These are phyloP conservation scores for Pristionchus mayeri DNA, from an alignment of 2,888 invertebrate species.

Conservation along the genomic window DNA sequence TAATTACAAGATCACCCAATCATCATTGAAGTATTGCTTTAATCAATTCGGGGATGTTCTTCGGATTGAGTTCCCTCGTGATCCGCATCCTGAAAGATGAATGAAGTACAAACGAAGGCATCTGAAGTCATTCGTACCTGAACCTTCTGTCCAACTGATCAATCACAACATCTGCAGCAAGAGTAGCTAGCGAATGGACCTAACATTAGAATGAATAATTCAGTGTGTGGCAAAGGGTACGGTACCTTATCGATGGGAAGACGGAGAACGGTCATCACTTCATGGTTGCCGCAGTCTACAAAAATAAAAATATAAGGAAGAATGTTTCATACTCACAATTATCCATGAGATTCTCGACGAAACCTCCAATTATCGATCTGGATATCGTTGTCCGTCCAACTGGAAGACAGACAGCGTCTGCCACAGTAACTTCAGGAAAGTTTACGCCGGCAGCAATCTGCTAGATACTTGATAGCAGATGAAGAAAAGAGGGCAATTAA, in stretches of 20 bases:
- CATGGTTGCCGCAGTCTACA: neutral
- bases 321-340: neutral
- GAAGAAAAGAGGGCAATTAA: too few species aligned
- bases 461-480: too few species aligned
- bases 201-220: neutral
- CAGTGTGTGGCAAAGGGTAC: too few species aligned
- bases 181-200: neutral
- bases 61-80: neutral
- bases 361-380: neutral
- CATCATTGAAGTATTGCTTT: neutral
- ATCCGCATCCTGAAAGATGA: neutral
- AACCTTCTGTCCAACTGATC: neutral
- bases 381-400: neutral
- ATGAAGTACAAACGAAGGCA: neutral
- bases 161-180: neutral
- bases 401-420: neutral
- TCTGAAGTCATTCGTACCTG: neutral
- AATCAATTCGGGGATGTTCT: neutral
- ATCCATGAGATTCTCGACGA: neutral
- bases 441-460: too few species aligned
- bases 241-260: neutral
- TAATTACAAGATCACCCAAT: neutral
- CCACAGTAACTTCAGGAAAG: neutral
- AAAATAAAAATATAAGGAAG: neutral
- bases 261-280: neutral